Evolutionary conservation across 35 echinoderm and acorn worm species (phyloP).

Genomic region (Apostichopus californicus): DNA sequence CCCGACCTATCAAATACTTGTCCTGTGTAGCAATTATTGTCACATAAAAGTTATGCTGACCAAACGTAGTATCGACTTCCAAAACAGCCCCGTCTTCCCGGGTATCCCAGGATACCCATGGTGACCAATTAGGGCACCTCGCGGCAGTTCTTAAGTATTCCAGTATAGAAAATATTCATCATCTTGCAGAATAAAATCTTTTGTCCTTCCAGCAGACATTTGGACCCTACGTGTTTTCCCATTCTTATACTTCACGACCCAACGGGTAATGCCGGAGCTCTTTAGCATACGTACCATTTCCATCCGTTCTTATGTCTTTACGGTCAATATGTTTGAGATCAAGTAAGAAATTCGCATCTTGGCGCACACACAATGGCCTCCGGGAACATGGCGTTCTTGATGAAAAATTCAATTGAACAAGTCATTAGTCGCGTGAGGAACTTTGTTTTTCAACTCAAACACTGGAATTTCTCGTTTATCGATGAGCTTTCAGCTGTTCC

Average conservation of each 20-base stretch:
- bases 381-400: neutral
- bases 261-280: constrained; percentile 34
- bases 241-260: neutral
- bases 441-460: constrained; percentile 28
- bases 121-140: constrained; percentile 16
- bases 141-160: constrained; percentile 7
- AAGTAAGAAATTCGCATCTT: constrained; percentile 2
- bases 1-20: neutral
- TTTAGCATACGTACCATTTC: neutral
- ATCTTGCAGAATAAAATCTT: constrained; percentile 12
- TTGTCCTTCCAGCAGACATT: neutral
- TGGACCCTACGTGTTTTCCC: neutral
- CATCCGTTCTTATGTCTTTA: constrained; percentile 21
- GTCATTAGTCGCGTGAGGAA: neutral
- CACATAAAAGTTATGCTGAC: constrained; percentile 35
- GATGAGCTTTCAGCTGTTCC: too few relatives aligned
- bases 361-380: constrained; percentile 13
- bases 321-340: constrained; percentile 16
- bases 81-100: neutral
- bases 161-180: constrained; percentile 25
- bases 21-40: neutral
- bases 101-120: constrained; percentile 9
- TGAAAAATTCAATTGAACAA: neutral
- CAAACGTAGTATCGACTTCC: constrained; percentile 20
- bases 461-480: neutral